Percentiles rank a stretch among this genome's conserved stretches.
Conservation (phyloP, 2,888 invertebrate genomes). For the Oxystoma pomonae region DNA sequence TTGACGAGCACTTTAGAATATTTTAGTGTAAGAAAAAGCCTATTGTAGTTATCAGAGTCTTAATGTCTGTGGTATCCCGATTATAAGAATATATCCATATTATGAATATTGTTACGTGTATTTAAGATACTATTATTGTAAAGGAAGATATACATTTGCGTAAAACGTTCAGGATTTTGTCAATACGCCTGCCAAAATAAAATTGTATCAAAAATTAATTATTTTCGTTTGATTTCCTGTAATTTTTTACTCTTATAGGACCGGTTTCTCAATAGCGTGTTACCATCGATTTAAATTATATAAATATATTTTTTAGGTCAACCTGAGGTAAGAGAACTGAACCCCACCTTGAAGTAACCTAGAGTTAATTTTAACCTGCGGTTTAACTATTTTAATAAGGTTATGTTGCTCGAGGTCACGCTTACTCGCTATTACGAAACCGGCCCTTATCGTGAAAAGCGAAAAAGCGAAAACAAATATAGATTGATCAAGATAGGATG, state of each 20-base stretch:
- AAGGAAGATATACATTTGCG: slow-evolving; percentile 16
- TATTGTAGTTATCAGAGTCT: not conserved
- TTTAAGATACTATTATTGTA: not conserved
- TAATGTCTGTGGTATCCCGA: not conserved
- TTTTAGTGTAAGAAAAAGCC: not conserved
- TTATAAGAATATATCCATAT: not conserved
- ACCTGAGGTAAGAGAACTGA: too few species aligned
- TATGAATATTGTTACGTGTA: not conserved
- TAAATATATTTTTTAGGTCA: too few species aligned
- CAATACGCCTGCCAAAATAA: slow-evolving; percentile 35
- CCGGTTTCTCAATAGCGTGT: too few species aligned
- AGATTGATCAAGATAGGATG: too few species aligned
- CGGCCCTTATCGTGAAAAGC: too few species aligned
- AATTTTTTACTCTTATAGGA: not conserved
- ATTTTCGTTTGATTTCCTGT: slow-evolving; percentile 25
- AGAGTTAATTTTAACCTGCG: too few species aligned
- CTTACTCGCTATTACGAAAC: too few species aligned
- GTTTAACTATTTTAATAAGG: too few species aligned
- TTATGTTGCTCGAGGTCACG: too few species aligned
- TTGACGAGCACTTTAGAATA: not conserved
- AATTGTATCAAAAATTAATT: not conserved
- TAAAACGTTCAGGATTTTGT: slow-evolving; percentile 49
- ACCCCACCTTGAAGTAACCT: too few species aligned
- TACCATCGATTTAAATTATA: too few species aligned
- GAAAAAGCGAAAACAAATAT: too few species aligned